Evolutionary conservation across 2,888 invertebrate species (phyloP).

Genomic region (Ophion ellenae): DNA sequence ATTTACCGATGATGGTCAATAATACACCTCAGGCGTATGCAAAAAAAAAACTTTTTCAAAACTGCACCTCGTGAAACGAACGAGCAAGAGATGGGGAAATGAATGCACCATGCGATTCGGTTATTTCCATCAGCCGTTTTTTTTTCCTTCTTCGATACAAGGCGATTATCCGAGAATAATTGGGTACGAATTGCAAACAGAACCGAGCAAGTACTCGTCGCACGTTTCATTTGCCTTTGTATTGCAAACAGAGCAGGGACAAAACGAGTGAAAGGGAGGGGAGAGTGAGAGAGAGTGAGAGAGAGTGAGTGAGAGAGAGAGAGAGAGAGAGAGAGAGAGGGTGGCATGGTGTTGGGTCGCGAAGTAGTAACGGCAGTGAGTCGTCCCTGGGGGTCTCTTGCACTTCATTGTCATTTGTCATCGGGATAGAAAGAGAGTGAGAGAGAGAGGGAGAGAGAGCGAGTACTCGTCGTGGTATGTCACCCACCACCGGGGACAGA

Average conservation of each 20-base stretch:
- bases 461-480: conserved; percentile 35
- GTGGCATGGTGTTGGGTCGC: conserved; percentile 29
- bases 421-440: conserved; percentile 74
- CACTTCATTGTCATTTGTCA: conserved; percentile 83
- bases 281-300: conserved; percentile 6
- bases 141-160: conserved; percentile 72
- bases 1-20: background rate
- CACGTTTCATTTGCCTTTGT: conserved; percentile 54
- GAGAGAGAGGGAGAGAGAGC: conserved; percentile 71
- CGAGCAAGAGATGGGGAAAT: background rate
- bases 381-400: conserved; percentile 63
- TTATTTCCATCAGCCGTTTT: conserved; percentile 72
- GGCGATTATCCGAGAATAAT: conserved; percentile 83
- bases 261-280: conserved; percentile 16
- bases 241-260: conserved; percentile 52
- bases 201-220: conserved; percentile 72
- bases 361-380: conserved; percentile 49
- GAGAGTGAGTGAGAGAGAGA: conserved; percentile 4
- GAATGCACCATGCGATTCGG: conserved; percentile 63
- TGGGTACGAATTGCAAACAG: conserved; percentile 82
- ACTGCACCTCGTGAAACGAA: background rate
- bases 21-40: background rate
- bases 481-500: conserved; percentile 38
- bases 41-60: background rate
- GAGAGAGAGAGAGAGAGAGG: conserved; percentile 26